Percentiles rank a stretch among this genome's conserved stretches.
Evolutionary conservation across 2,113 vertebrate species (phyloP).

Genomic region (Delphinus delphis): DNA sequence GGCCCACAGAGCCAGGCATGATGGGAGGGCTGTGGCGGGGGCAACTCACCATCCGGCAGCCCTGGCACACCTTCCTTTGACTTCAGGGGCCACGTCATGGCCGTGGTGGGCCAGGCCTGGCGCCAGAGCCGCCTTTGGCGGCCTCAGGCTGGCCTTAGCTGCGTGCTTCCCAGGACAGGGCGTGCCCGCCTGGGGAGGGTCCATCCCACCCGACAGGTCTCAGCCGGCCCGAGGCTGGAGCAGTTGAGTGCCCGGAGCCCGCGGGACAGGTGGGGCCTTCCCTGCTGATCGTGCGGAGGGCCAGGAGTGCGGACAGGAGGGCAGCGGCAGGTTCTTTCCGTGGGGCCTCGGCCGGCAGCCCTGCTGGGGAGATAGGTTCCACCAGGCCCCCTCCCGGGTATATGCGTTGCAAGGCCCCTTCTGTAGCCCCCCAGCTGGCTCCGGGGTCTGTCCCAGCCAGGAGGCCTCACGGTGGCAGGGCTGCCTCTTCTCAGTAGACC

Average conservation of each 20-base stretch:
- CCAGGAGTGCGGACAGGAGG: background rate
- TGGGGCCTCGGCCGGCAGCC: too few species aligned
- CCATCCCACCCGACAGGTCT: too few species aligned
- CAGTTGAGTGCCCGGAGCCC: too few species aligned
- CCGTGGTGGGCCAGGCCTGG: background rate
- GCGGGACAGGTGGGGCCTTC: rapidly evolving
- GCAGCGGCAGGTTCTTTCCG: background rate
- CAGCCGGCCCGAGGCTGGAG: background rate
- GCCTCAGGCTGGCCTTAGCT: background rate
- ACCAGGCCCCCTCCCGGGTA: too few species aligned
- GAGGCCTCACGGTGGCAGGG: background rate
- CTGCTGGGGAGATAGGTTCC: background rate
- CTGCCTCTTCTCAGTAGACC: background rate
- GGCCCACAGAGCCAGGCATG: background rate
- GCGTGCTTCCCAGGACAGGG: background rate
- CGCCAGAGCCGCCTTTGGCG: background rate
- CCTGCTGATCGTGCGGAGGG: background rate
- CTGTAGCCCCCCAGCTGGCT: background rate
- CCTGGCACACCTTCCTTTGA: background rate
- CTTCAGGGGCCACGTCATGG: background rate
- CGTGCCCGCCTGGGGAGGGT: background rate
- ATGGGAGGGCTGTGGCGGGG: background rate
- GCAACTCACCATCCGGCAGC: background rate
- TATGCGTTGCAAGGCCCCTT: too few species aligned
- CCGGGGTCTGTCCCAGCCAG: background rate